Evolutionary conservation across 2,888 invertebrate genomes (phyloP).

Genomic region (Siphlonurus alternatus): DNA sequence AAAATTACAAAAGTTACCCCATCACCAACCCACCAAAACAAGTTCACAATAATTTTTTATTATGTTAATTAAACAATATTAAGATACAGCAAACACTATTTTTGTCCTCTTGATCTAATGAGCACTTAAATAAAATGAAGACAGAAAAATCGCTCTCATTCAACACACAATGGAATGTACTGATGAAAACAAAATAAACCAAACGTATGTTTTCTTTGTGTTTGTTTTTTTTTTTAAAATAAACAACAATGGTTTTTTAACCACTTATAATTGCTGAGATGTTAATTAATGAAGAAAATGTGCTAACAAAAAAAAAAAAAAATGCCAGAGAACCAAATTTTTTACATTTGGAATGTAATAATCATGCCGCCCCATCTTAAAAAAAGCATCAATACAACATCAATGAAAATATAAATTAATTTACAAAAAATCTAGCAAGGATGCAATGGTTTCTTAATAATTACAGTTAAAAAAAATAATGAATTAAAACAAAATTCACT

Average conservation of each 20-base stretch:
- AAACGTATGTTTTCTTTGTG: too few species aligned
- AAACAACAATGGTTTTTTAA: too few species aligned
- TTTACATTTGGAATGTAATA: background rate
- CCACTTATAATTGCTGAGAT: too few species aligned
- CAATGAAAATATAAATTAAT: background rate
- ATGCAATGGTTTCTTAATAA: background rate
- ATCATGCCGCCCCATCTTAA: too few species aligned
- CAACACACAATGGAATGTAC: too few species aligned
- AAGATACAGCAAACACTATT: background rate
- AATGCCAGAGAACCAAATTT: background rate
- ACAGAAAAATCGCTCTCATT: too few species aligned
- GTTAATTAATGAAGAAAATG: too few species aligned
- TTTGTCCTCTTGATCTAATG: background rate
- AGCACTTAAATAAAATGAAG: background rate
- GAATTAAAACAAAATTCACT: background rate
- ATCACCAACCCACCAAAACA: background rate
- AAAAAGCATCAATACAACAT: background rate
- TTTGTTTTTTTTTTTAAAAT: background rate
- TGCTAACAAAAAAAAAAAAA: too few species aligned
- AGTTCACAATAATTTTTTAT: background rate
- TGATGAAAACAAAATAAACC: background rate
- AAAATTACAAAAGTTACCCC: background rate
- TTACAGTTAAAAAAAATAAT: background rate
- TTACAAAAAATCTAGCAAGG: background rate
- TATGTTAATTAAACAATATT: background rate